phyloP scores from a whole-genome alignment of 2,113 vertebrate genomes.

The Oplegnathus fasciatus region DNA sequence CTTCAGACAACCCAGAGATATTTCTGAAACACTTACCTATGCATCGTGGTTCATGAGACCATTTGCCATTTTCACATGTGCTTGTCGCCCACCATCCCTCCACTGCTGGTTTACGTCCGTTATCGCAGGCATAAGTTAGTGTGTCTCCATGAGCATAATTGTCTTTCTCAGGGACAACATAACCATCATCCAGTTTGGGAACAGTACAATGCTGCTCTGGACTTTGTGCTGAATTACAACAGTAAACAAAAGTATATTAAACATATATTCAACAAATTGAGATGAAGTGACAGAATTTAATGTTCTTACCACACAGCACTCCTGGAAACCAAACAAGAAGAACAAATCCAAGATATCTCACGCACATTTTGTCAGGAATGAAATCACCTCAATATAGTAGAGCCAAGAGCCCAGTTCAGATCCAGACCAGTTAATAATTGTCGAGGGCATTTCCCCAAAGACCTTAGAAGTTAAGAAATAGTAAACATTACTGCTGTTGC shows the following conservation, averaged over 20 bases:
- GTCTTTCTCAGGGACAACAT: not conserved
- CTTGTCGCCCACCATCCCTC: conserved; percentile 67
- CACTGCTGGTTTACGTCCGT: conserved; percentile 29
- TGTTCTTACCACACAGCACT: conserved; percentile 29
- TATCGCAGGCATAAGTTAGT: conserved; percentile 43
- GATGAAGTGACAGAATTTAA: not conserved
- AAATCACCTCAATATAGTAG: not conserved
- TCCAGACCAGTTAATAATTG: conserved; percentile 58
- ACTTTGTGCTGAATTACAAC: conserved; percentile 30
- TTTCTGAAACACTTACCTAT: conserved; percentile 54
- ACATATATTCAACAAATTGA: not conserved
- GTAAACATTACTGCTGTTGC: not conserved
- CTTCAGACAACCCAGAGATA: not conserved
- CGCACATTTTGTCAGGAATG: conserved; percentile 28
- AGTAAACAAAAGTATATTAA: not conserved
- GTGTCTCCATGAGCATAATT: fast-evolving
- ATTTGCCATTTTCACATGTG: conserved; percentile 47
- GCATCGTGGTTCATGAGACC: conserved; percentile 54
- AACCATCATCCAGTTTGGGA: conserved; percentile 3
- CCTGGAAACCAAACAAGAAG: conserved; percentile 34
- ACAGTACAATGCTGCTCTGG: not conserved
- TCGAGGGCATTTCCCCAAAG: not conserved
- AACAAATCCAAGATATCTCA: conserved; percentile 21
- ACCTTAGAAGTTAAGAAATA: conserved; percentile 12
- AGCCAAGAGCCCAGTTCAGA: not conserved